Evolutionary conservation across 2,113 vertebrate genomes (phyloP).

Genomic region (Atherinomorus stipes): DNA sequence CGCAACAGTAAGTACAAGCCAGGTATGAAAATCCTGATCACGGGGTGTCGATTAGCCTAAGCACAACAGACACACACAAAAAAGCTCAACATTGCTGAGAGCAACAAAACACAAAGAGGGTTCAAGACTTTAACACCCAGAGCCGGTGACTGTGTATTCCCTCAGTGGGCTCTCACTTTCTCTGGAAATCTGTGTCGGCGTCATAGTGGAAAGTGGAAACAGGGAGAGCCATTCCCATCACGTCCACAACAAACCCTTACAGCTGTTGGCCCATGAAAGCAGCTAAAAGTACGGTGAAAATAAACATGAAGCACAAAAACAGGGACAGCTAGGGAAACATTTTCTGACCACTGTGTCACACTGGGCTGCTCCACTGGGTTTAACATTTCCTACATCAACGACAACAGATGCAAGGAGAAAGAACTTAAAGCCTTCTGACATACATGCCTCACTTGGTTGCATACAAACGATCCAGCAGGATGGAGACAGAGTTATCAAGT

Average conservation of each 20-base stretch:
- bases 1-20: conserved; percentile 2
- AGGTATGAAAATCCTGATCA: conserved; percentile 57
- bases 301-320: background rate
- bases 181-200: conserved; percentile 23
- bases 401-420: background rate
- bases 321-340: conserved; percentile 28
- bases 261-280: conserved; percentile 6
- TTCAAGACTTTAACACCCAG: conserved; percentile 16
- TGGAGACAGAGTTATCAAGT: conserved; percentile 23
- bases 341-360: conserved; percentile 33
- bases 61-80: conserved; percentile 1
- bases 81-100: conserved; percentile 13
- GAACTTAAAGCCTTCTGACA: background rate
- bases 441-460: conserved; percentile 2
- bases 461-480: background rate
- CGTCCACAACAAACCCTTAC: conserved; percentile 19
- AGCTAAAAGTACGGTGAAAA: background rate
- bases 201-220: conserved; percentile 46
- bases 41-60: conserved; percentile 25
- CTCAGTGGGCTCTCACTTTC: conserved; percentile 16
- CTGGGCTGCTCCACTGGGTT: conserved; percentile 11
- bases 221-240: conserved; percentile 53
- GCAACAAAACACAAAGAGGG: conserved; percentile 12
- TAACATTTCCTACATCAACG: background rate
- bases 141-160: conserved; percentile 27